Evolutionary conservation across 1,140 invertebrate species (phyloP).

Genomic region (Panagrolaimus sp.): DNA sequence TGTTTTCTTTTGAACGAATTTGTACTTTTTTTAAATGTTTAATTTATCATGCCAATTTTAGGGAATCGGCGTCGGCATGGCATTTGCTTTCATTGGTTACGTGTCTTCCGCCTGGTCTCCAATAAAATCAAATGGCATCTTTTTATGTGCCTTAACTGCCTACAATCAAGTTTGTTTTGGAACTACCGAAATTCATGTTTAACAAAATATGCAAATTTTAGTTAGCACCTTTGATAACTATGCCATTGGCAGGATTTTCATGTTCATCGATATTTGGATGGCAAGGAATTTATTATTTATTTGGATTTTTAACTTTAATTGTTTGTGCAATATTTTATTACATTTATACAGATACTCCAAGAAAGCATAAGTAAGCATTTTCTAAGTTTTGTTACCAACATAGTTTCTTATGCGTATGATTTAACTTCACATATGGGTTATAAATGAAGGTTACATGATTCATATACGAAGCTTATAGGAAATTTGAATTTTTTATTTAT

Average conservation of each 20-base stretch:
- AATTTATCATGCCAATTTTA: too few relatives aligned
- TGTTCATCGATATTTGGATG: background rate
- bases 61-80: background rate
- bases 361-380: background rate
- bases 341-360: background rate
- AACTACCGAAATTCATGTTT: too few relatives aligned
- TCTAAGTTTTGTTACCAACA: too few relatives aligned
- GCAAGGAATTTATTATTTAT: background rate
- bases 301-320: background rate
- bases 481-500: too few relatives aligned
- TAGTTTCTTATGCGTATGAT: too few relatives aligned
- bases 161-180: background rate
- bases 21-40: too few relatives aligned
- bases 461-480: too few relatives aligned
- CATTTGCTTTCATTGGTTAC: conserved; percentile 4
- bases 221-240: background rate
- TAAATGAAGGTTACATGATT: too few relatives aligned
- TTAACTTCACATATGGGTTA: too few relatives aligned
- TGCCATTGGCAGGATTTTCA: background rate
- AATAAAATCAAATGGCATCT: background rate
- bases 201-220: background rate
- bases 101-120: background rate
- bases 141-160: background rate
- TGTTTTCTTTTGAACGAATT: too few relatives aligned
- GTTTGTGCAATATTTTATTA: background rate